These are phyloP conservation scores for Odontocolon sp. DNA, from an alignment of 2,888 invertebrate genomes.

Conservation along the genomic window DNA sequence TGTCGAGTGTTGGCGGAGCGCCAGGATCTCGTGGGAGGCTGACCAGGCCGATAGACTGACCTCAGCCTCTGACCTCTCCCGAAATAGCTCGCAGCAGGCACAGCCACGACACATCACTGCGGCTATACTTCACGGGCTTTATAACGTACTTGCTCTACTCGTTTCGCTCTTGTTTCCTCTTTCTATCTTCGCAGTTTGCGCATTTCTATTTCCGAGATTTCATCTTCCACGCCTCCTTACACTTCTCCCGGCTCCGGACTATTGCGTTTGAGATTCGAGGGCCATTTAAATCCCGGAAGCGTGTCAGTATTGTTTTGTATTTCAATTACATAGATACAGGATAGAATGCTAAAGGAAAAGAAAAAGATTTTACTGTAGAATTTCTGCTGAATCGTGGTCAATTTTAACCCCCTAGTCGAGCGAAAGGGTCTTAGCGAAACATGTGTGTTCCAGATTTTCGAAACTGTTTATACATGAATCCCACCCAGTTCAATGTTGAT, in stretches of 20 bases:
- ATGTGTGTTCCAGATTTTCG: no score
- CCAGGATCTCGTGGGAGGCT: slow-evolving; percentile 79
- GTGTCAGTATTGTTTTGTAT: background rate
- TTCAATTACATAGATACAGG: slow-evolving; percentile 4
- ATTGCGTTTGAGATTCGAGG: slow-evolving; percentile 33
- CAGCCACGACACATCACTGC: no score
- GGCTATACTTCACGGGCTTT: slow-evolving; percentile 7
- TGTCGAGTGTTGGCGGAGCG: slow-evolving; percentile 71
- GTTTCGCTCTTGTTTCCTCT: slow-evolving; percentile 50
- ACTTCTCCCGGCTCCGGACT: slow-evolving; percentile 18
- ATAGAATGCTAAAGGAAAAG: background rate
- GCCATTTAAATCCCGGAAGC: slow-evolving; percentile 56
- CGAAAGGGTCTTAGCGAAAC: no score
- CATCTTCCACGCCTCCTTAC: slow-evolving; percentile 49
- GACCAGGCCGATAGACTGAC: slow-evolving; percentile 80
- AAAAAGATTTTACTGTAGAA: no score
- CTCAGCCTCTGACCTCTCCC: slow-evolving; percentile 81
- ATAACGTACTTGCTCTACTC: slow-evolving; percentile 39
- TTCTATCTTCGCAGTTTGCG: slow-evolving; percentile 63
- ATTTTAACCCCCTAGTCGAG: no score
- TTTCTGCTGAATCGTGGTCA: no score
- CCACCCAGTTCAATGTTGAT: no score
- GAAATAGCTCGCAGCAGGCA: slow-evolving; percentile 73
- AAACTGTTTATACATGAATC: no score
- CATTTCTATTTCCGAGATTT: slow-evolving; percentile 72